A percentile compares a stretch with the other conserved stretches of the same genome.
These are phyloP conservation scores for Drosophila tripunctata DNA, from an alignment of 2,888 invertebrate species.

Conservation along the genomic window DNA sequence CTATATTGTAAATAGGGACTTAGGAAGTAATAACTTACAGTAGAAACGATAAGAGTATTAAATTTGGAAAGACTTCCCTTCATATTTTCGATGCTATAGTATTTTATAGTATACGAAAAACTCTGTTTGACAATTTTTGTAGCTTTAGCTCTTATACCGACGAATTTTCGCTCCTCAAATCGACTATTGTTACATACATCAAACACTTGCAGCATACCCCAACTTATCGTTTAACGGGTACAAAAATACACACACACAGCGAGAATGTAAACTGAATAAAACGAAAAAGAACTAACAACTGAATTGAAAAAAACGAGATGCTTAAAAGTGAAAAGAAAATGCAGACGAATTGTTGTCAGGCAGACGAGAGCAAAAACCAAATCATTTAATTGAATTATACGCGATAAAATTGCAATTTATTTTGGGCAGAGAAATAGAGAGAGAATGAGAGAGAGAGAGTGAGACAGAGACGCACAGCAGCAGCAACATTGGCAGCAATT, in stretches of 20 bases:
- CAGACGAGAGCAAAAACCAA: slow-evolving; percentile 35
- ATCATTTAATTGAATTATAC: slow-evolving; percentile 70
- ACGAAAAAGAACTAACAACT: slow-evolving; percentile 6
- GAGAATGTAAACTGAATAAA: slow-evolving; percentile 43
- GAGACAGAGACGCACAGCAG: slow-evolving; percentile 22
- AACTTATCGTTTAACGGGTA: neutral
- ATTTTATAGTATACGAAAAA: too few relatives aligned
- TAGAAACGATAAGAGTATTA: too few relatives aligned
- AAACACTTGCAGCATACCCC: too few relatives aligned
- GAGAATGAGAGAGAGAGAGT: slow-evolving; percentile 34
- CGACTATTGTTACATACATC: too few relatives aligned
- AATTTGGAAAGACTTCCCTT: too few relatives aligned
- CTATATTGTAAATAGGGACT: too few relatives aligned
- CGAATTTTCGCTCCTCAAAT: too few relatives aligned
- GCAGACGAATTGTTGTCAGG: slow-evolving; percentile 44
- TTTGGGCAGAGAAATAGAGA: slow-evolving; percentile 34
- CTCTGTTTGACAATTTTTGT: too few relatives aligned
- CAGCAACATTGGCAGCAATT: slow-evolving; percentile 10
- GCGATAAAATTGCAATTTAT: slow-evolving; percentile 69
- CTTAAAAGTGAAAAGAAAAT: slow-evolving; percentile 13
- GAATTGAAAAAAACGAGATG: slow-evolving; percentile 20
- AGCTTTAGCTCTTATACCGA: too few relatives aligned
- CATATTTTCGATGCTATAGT: too few relatives aligned
- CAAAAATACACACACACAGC: slow-evolving; percentile 5
- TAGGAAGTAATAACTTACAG: too few relatives aligned